Percentiles rank a stretch among this genome's conserved stretches.
Conservation (phyloP, 2,113 vertebrate species). For the Cyanistes caeruleus region DNA sequence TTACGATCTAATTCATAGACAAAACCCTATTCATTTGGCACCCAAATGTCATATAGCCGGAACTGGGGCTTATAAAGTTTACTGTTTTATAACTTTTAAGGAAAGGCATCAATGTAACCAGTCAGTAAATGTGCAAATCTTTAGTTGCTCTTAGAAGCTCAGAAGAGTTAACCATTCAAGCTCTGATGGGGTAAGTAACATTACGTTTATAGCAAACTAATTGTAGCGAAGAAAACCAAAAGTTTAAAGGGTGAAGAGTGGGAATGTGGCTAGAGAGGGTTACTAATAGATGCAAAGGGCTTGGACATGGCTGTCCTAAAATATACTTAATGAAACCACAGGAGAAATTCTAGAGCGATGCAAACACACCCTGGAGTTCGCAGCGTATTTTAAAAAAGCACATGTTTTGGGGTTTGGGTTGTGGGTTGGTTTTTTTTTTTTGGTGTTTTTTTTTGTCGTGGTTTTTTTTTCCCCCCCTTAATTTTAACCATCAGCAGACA, state of each 20-base stretch:
- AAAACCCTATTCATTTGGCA: slow-evolving; percentile 99
- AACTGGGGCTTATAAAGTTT: slow-evolving; percentile 97
- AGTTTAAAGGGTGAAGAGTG: slow-evolving; percentile 61
- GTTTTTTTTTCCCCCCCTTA: neutral
- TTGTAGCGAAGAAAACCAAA: slow-evolving; percentile 62
- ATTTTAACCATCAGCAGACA: slow-evolving; percentile 20
- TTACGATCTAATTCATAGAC: slow-evolving; percentile 99
- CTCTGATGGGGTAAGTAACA: slow-evolving; percentile 89
- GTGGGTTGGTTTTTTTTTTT: too few relatives aligned
- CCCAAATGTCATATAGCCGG: slow-evolving; percentile 96
- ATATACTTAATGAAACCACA: slow-evolving; percentile 53
- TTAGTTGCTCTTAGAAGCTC: slow-evolving; percentile 83
- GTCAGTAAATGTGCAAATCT: slow-evolving; percentile 84
- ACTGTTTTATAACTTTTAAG: slow-evolving; percentile 91
- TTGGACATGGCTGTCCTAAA: slow-evolving; percentile 28
- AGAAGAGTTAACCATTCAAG: slow-evolving; percentile 82
- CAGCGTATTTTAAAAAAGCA: slow-evolving; percentile 64
- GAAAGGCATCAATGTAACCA: slow-evolving; percentile 83
- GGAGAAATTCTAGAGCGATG: slow-evolving; percentile 27
- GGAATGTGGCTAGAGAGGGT: slow-evolving; percentile 37
- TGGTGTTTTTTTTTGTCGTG: too few relatives aligned
- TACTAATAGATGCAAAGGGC: slow-evolving; percentile 15
- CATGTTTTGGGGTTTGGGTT: neutral
- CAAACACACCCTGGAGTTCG: slow-evolving; percentile 44
- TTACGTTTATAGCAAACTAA: slow-evolving; percentile 78